Conservation (phyloP, 2,888 invertebrate genomes). For the Ophion obscuratus region DNA sequence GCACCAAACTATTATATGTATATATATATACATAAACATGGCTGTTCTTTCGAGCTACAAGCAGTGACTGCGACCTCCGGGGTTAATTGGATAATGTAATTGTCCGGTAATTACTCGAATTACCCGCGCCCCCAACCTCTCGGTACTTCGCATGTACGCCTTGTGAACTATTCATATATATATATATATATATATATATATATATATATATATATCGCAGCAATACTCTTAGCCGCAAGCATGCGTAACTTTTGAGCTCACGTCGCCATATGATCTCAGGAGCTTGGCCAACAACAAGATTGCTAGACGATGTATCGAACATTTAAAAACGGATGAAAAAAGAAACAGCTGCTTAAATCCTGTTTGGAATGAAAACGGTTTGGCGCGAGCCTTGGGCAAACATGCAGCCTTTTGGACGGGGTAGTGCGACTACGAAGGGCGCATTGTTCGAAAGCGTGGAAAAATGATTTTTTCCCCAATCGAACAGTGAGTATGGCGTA, state of each 20-base stretch:
- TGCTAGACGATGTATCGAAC: too few relatives aligned
- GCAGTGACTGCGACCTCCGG: slow-evolving; percentile 76
- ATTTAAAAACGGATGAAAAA: too few relatives aligned
- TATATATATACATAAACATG: background rate
- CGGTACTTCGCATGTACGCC: slow-evolving; percentile 42
- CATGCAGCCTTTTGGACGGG: too few relatives aligned
- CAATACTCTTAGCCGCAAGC: background rate
- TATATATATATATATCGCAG: background rate
- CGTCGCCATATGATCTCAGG: background rate
- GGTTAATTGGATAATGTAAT: slow-evolving; percentile 84
- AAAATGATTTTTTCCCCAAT: too few relatives aligned
- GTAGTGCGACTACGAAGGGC: too few relatives aligned
- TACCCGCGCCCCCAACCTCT: slow-evolving; percentile 78
- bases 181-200: background rate
- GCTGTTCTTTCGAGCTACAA: slow-evolving; percentile 10
- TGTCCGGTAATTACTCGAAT: slow-evolving; percentile 82
- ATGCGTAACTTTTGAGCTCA: background rate
- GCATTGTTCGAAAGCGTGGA: too few relatives aligned
- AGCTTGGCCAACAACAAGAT: background rate
- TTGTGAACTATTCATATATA: background rate
- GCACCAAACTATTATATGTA: slow-evolving; percentile 47
- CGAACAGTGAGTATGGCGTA: too few relatives aligned
- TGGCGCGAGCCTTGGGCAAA: too few relatives aligned
- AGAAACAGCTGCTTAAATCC: too few relatives aligned
- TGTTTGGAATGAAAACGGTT: too few relatives aligned